phyloP scores from a whole-genome alignment of 2,797 vertebrate species.

The Paedocypris micromegethes region DNA sequence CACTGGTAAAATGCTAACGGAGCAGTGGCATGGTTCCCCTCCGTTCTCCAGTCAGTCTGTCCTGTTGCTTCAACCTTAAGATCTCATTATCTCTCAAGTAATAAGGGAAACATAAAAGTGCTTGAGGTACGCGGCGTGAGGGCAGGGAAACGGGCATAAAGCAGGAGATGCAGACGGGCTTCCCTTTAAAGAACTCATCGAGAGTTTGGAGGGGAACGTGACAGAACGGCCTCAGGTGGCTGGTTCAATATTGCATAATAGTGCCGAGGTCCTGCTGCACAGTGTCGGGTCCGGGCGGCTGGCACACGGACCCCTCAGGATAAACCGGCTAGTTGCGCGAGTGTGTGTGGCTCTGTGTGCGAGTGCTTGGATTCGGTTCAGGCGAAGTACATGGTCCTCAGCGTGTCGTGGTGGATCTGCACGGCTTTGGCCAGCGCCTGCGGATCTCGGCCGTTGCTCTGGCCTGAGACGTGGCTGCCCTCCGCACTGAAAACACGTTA shows the following conservation, averaged over 20 bases:
- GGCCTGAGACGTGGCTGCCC: conserved; percentile 88
- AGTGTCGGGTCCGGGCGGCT: conserved; percentile 65
- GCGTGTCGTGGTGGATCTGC: conserved; percentile 92
- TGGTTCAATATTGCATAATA: conserved; percentile 99
- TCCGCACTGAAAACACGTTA: conserved; percentile 70
- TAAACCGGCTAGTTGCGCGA: conserved; percentile 43
- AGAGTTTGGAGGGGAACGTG: conserved; percentile 41
- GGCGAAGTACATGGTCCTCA: conserved; percentile 94
- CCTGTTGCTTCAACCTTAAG: conserved; percentile 35
- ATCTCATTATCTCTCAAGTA: conserved; percentile 26
- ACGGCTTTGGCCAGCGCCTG: conserved; percentile 88
- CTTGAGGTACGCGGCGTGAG: conserved; percentile 64
- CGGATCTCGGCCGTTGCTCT: conserved; percentile 86
- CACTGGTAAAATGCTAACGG: conserved; percentile 41
- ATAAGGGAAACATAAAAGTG: conserved; percentile 55
- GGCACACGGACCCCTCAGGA: conserved; percentile 66
- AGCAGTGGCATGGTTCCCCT: conserved; percentile 7
- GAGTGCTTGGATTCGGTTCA: conserved; percentile 52
- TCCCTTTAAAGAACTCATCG: conserved; percentile 39
- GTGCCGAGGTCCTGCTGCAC: conserved; percentile 83
- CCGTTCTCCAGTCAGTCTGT: conserved; percentile 26
- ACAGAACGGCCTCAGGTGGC: conserved; percentile 74
- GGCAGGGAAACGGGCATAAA: conserved; percentile 40
- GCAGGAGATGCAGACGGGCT: conserved; percentile 34
- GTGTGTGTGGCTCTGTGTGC: conserved; percentile 62